Evolutionary conservation across 1,140 invertebrate genomes (phyloP).

Genomic region (Caenorhabditis tropicalis): DNA sequence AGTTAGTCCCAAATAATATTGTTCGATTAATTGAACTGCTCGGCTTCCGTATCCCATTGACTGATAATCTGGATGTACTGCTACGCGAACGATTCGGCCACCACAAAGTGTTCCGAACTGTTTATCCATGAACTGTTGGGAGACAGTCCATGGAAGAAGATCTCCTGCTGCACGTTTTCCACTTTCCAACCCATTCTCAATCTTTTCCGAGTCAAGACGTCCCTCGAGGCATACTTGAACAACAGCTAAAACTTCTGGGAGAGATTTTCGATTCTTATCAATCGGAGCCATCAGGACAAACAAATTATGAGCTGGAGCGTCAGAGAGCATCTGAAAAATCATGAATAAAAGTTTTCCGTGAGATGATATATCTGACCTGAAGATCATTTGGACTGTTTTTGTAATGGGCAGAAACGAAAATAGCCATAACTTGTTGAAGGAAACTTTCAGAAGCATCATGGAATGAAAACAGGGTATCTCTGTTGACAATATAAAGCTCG

Average conservation of each 20-base stretch:
- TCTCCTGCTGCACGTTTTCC: constrained; percentile 91
- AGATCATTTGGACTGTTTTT: constrained; percentile 98
- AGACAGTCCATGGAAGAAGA: constrained; percentile 96
- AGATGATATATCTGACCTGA: constrained; percentile 75
- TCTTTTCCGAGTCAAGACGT: constrained; percentile 83
- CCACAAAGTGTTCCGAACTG: constrained; percentile 90
- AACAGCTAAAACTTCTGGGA: constrained; percentile 80
- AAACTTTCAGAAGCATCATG: constrained; percentile 94
- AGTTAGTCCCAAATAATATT: constrained; percentile 35
- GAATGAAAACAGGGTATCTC: constrained; percentile 95
- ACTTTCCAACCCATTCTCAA: constrained; percentile 81
- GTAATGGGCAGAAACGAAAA: constrained; percentile 97
- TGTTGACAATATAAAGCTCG: constrained; percentile 82
- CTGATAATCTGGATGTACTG: constrained; percentile 97
- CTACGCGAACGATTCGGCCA: constrained; percentile 90
- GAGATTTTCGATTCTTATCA: constrained; percentile 75
- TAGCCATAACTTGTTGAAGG: constrained; percentile 86
- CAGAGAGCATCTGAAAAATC: constrained; percentile 82
- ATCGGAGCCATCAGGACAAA: constrained; percentile 92
- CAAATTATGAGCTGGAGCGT: constrained; percentile 95
- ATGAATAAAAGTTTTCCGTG: background rate
- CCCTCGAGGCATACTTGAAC: constrained; percentile 89
- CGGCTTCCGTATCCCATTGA: constrained; percentile 71
- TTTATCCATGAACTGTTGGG: constrained; percentile 84
- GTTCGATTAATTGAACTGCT: constrained; percentile 40